phyloP scores from a whole-genome alignment of 2,797 vertebrate species.

The Kryptolebias ocellatus region DNA sequence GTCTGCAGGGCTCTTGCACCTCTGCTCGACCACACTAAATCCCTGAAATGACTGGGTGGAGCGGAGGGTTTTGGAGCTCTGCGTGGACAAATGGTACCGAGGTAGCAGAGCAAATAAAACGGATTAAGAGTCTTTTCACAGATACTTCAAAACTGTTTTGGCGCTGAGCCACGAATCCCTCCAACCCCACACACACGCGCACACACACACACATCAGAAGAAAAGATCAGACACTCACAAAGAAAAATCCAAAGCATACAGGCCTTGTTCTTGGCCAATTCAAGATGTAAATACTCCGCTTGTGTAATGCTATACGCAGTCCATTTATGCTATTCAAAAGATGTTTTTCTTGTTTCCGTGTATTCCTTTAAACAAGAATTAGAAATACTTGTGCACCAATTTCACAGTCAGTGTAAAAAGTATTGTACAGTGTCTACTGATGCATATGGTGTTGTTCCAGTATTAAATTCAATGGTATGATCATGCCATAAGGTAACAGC shows the following conservation, averaged over 20 bases:
- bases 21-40: constrained; percentile 95
- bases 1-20: constrained; percentile 95
- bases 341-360: not conserved
- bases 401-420: constrained; percentile 1
- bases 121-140: constrained; percentile 92
- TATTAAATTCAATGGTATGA: constrained; percentile 19
- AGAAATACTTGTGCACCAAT: constrained; percentile 10
- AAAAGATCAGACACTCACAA: constrained; percentile 67
- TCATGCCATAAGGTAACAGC: constrained; percentile 9
- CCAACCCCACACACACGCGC: constrained; percentile 1
- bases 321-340: not conserved
- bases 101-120: constrained; percentile 94
- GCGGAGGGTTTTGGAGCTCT: constrained; percentile 65
- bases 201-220: constrained; percentile 26
- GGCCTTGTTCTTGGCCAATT: constrained; percentile 38
- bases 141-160: constrained; percentile 84
- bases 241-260: constrained; percentile 58
- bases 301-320: constrained; percentile 2
- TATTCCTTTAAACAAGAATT: not conserved
- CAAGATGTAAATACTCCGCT: constrained; percentile 27
- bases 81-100: constrained; percentile 97
- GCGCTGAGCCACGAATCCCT: constrained; percentile 66
- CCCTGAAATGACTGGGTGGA: constrained; percentile 76
- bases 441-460: constrained; percentile 12
- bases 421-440: constrained; percentile 1